Percentiles rank a stretch among this genome's conserved stretches.
These are phyloP conservation scores for Trididemnum clinides DNA, from an alignment of 23 tunicate species.

Conservation along the genomic window DNA sequence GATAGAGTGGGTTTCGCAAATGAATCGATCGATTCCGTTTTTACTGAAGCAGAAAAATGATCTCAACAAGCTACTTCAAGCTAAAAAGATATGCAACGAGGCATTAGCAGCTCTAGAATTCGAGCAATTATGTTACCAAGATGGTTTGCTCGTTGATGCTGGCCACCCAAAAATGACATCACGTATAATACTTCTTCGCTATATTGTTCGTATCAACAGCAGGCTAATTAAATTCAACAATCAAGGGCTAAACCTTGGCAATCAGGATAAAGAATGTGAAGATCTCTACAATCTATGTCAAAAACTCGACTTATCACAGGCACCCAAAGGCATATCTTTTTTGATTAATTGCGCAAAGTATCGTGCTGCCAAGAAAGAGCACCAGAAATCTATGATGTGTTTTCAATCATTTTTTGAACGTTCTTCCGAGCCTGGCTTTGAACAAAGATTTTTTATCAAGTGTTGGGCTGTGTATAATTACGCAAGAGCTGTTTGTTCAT, in stretches of 20 bases:
- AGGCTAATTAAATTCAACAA: not conserved
- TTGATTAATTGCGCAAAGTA: slow-evolving; percentile 51
- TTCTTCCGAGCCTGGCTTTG: not conserved
- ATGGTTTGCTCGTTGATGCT: no score
- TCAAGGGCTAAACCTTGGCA: no score
- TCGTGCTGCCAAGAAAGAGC: slow-evolving; percentile 30
- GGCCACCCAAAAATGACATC: no score
- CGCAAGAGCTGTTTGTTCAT: slow-evolving; percentile 15
- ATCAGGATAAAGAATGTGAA: not conserved
- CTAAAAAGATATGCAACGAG: not conserved
- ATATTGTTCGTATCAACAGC: not conserved
- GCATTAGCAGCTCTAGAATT: not conserved
- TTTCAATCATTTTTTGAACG: slow-evolving; percentile 7
- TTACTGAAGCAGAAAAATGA: not conserved
- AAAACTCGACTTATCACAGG: not conserved
- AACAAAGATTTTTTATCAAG: not conserved
- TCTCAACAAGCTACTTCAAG: not conserved
- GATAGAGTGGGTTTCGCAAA: slow-evolving; percentile 25
- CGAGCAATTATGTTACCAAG: not conserved
- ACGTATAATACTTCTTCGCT: not conserved
- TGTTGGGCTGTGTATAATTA: slow-evolving; percentile 62
- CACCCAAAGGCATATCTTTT: slow-evolving; percentile 14
- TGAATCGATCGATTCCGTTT: slow-evolving; percentile 32
- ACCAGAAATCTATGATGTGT: not conserved
- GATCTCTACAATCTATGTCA: not conserved